Percentiles rank a stretch among this genome's conserved stretches.
Conservation (phyloP, 2,797 vertebrate genomes). For the Botia kubotai region DNA sequence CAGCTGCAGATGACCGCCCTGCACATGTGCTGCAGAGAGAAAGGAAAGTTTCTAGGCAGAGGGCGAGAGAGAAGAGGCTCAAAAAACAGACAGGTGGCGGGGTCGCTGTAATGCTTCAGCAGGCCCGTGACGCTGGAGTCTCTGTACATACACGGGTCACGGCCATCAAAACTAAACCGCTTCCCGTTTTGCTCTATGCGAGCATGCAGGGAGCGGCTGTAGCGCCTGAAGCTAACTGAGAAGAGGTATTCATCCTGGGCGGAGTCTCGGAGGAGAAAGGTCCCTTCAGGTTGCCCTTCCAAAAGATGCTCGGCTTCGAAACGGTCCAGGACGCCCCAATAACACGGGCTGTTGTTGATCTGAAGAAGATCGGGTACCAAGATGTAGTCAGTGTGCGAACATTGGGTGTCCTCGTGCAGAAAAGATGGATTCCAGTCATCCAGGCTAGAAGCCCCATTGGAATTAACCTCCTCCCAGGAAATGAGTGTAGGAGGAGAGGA, state of each 20-base stretch:
- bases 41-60: constrained; percentile 91
- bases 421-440: constrained; percentile 77
- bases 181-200: constrained; percentile 96
- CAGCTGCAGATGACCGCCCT: constrained; percentile 90
- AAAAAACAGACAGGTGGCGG: constrained; percentile 94
- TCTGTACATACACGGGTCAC: constrained; percentile 95
- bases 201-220: constrained; percentile 94
- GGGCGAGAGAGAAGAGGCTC: constrained; percentile 93
- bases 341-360: constrained; percentile 95
- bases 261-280: constrained; percentile 92
- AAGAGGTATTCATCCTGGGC: constrained; percentile 97
- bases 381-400: constrained; percentile 87
- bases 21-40: constrained; percentile 92
- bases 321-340: constrained; percentile 97
- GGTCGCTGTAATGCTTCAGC: constrained; percentile 93
- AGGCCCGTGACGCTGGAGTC: constrained; percentile 92
- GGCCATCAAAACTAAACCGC: constrained; percentile 96
- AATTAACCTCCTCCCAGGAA: constrained; percentile 80
- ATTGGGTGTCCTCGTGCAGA: constrained; percentile 59
- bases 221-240: constrained; percentile 95
- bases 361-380: constrained; percentile 95
- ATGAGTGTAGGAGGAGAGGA: constrained; percentile 73
- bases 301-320: constrained; percentile 93
- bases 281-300: constrained; percentile 95
- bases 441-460: constrained; percentile 81